Base-by-base conservation (phyloP, 2,888 invertebrate genomes). In the Tipula unca region DNA sequence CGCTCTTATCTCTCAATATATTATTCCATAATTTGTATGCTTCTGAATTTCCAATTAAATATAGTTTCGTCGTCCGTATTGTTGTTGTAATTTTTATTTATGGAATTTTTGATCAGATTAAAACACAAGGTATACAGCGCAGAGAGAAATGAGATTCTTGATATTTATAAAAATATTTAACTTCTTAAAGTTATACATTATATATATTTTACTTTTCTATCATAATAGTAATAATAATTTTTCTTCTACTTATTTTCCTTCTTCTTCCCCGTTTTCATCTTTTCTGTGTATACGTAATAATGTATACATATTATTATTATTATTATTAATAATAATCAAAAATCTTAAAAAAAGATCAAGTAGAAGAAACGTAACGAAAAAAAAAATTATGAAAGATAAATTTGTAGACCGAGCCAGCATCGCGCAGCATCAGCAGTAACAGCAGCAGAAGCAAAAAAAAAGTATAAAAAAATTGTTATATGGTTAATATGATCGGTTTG, bases 401-500 rank as follows among this genome's bases (percentile, higher is more conserved):
- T 69, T 69, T 69, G 69, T 69, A 69, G 69, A 69, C 69, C 25
- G 25, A 69, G 69, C 69, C 69, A 69, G 69, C 69, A 69, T 69
- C 69, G 69, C 20, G 69, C 69, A 69, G 25, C 69, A 69, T 69
- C 69, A 69, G 25, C 69, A 69, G 69, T 69, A 69, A 69, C 69
- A 69, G 69, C 69, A 69, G 69, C 69, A 69, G 69, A 69, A 69
- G 69, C 69, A 69, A 69, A 69, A 69, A 32, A 32, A 32, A 32
- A 32, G 5, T 3, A n/a, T 17, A 17, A 48, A 48, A 69, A 69
- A 69, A 69, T 69, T 69, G 69, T 69, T 69, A 25, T 69, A 69
- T 69, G 69, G 69, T 69, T 69, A 69, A 69, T 69, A 69, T 69
- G 69, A 69, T 69, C 69, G 69, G 69, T 69, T 69, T 69, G 69